Evolutionary conservation across 2,113 vertebrate genomes (phyloP).

Genomic region (Hippoglossus stenolepis): DNA sequence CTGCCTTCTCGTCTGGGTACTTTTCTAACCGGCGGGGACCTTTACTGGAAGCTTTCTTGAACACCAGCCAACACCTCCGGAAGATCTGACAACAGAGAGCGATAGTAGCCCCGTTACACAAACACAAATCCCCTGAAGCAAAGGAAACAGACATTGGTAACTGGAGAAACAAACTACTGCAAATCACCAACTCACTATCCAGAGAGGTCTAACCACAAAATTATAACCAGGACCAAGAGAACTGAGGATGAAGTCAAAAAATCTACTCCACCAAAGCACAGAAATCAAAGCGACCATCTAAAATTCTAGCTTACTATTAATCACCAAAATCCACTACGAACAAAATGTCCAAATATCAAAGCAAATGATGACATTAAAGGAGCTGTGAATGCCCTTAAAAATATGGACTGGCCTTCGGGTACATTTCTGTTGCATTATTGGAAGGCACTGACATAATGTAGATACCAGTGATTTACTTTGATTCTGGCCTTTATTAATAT

Average conservation of each 20-base stretch:
- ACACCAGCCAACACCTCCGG: slow-evolving; percentile 97
- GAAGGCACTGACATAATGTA: background rate
- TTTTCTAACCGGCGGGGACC: slow-evolving; percentile 96
- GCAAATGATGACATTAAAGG: background rate
- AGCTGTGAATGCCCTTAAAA: no score
- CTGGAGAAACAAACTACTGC: slow-evolving; percentile 17
- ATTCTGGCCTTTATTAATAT: background rate
- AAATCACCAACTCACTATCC: slow-evolving; percentile 18
- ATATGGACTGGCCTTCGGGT: background rate
- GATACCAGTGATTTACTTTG: background rate
- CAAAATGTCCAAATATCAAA: slow-evolving; percentile 18
- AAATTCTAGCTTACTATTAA: background rate
- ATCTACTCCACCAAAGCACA: background rate
- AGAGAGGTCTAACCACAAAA: slow-evolving; percentile 7
- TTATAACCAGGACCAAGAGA: background rate
- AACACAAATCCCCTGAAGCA: background rate
- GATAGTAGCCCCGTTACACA: slow-evolving; percentile 24
- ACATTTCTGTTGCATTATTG: background rate
- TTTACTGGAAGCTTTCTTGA: slow-evolving; percentile 99
- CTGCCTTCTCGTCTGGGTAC: slow-evolving; percentile 98
- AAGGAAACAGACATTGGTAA: slow-evolving; percentile 12
- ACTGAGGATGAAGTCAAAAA: slow-evolving; percentile 9
- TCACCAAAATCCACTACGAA: background rate
- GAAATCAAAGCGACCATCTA: background rate
- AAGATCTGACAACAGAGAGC: slow-evolving; percentile 90